Evolutionary conservation across 2,797 vertebrate species (phyloP).

Genomic region (Eleutherodactylus coqui): DNA sequence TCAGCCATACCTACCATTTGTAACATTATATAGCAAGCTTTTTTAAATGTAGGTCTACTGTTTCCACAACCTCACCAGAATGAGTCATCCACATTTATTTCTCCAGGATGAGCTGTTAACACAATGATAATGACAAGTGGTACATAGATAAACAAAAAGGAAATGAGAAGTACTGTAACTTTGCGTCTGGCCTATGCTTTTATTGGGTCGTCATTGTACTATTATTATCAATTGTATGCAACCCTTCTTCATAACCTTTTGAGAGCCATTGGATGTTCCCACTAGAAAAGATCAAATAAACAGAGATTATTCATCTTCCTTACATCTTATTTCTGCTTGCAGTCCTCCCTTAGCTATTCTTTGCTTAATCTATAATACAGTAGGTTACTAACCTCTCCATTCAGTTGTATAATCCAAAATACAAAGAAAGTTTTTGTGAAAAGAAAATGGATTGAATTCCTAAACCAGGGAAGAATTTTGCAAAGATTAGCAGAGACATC

Average conservation of each 20-base stretch:
- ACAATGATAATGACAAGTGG: not conserved
- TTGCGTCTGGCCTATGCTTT: not conserved
- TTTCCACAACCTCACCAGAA: not conserved
- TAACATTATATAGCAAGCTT: not conserved
- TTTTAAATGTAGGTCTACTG: not conserved
- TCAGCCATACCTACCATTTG: not conserved
- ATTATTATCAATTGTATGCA: conserved; percentile 1
- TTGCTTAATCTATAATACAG: not conserved
- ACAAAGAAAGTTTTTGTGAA: not conserved
- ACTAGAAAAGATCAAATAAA: conserved; percentile 7
- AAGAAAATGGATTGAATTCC: not conserved
- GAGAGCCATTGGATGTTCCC: not conserved
- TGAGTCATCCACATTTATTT: not conserved
- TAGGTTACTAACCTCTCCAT: not conserved
- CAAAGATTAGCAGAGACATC: not conserved
- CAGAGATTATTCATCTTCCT: not conserved
- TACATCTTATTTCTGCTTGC: not conserved
- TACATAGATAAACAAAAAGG: not conserved
- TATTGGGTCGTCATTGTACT: not conserved
- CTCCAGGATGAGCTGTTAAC: not conserved
- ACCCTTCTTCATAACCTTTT: not conserved
- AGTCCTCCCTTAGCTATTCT: not conserved
- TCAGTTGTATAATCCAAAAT: conserved; percentile 5
- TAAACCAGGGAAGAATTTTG: not conserved
- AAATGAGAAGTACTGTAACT: not conserved